phyloP scores from a whole-genome alignment of 2,888 invertebrate genomes.

The Helleia helle region DNA sequence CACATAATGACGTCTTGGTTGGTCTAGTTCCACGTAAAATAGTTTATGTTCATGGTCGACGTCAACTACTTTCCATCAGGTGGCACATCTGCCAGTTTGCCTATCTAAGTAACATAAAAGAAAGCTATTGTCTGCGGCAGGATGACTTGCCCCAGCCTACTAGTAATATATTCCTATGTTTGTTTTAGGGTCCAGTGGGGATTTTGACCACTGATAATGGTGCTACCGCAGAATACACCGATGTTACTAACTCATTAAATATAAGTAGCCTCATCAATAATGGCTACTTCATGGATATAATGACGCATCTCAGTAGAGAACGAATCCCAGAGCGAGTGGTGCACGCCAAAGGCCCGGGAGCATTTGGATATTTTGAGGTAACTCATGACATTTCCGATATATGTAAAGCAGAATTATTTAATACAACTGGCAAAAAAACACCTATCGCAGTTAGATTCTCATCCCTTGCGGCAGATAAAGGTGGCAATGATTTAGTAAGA shows the following conservation, averaged over 20 bases:
- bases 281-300: constrained; percentile 10
- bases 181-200: constrained; percentile 1
- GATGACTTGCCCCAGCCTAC: too few relatives aligned
- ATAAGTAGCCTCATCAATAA: constrained; percentile 5
- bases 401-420: constrained; percentile 82
- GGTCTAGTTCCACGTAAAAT: too few relatives aligned
- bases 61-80: too few relatives aligned
- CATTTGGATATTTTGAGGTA: constrained; percentile 86
- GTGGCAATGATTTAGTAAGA: constrained; percentile 88
- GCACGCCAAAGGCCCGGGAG: constrained; percentile 9
- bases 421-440: constrained; percentile 81
- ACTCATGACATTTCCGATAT: constrained; percentile 86
- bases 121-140: too few relatives aligned
- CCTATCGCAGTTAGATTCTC: constrained; percentile 86
- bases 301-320: constrained; percentile 19
- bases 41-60: too few relatives aligned
- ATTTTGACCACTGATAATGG: constrained; percentile 8
- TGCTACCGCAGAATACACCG: constrained; percentile 3
- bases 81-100: too few relatives aligned
- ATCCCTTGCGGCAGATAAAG: constrained; percentile 86
- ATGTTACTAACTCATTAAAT: constrained; percentile 1
- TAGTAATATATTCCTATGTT: neutral
- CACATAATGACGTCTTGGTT: too few relatives aligned
- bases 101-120: too few relatives aligned
- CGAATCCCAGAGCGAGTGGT: constrained; percentile 8